phyloP scores from a whole-genome alignment of 2,888 invertebrate species.

The Eupeodes latifasciatus region DNA sequence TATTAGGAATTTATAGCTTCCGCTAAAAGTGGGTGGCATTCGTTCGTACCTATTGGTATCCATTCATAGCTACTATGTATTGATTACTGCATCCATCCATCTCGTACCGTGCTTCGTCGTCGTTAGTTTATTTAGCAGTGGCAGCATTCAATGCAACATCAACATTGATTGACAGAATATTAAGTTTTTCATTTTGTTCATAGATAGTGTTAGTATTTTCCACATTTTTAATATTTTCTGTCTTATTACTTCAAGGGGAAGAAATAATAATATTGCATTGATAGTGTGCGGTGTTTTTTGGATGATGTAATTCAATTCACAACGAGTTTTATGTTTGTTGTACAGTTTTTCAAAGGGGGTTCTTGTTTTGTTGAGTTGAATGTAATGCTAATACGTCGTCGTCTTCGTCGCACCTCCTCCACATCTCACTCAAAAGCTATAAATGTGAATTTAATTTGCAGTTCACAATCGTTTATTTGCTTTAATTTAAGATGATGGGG shows the following conservation, averaged over 20 bases:
- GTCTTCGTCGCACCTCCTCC: too few species aligned
- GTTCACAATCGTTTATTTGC: conserved; percentile 44
- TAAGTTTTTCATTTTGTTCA: conserved; percentile 24
- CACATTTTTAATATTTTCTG: too few species aligned
- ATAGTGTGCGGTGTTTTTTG: not conserved
- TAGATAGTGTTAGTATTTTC: not conserved
- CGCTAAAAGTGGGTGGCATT: conserved; percentile 64
- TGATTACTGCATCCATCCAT: conserved; percentile 13
- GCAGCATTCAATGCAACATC: conserved; percentile 34
- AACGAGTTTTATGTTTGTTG: not conserved
- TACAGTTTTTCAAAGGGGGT: not conserved
- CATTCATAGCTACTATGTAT: not conserved
- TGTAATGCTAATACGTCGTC: not conserved
- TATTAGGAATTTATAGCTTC: conserved; percentile 70
- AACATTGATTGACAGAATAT: conserved; percentile 67
- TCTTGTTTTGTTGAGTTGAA: conserved; percentile 9
- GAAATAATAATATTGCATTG: conserved; percentile 8
- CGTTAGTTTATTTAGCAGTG: conserved; percentile 13
- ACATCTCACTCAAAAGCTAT: not conserved
- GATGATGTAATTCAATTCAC: conserved; percentile 31
- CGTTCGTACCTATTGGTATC: not conserved
- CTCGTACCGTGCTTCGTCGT: too few species aligned
- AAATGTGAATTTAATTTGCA: conserved; percentile 63
- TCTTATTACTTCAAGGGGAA: conserved; percentile 8
- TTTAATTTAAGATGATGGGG: not conserved